Evolutionary conservation across 2,113 vertebrate genomes (phyloP), one percentile per base, ranked within the genome.

Genomic region (Vulpes ferrilata): DNA sequence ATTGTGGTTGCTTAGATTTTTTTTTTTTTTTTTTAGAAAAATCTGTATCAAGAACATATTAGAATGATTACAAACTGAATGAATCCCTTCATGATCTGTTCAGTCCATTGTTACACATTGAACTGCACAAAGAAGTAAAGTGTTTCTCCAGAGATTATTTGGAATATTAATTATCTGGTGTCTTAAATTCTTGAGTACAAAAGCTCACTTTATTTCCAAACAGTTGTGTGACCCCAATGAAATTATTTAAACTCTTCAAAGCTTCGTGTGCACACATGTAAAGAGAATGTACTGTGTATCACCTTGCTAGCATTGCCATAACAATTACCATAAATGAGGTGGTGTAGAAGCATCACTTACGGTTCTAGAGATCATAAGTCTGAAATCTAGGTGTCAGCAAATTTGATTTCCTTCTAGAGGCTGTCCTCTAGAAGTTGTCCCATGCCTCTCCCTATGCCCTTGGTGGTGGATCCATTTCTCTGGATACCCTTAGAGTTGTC

Each of bases 401-500:
- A 9, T 12, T 59, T 57, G 13, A 43, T 0, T 10, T 88, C 11
- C 17, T 83, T 65, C 48, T 32, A n/a, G 10, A 60, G 4, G 0
- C 57, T 87, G 15, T 30, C 3, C 7, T 11, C 38, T 32, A 62
- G 20, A 55, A 86, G 5, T 0, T 43, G 2, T 20, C n/a, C 23
- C 0, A 11, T 59, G 13, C 0, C 3, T 38, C 1, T 86, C 5
- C 60, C 16, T 27, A 15, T 20, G 69, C 0, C 23, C 22, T 48
- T 93, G 71, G 3, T 12, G 15, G 1, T 13, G 32, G 13, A 30
- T 11, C 27, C 20, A 11, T 51, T 79, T 3, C 11, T 5, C 4
- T 35, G 2, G 3, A 17, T 15, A 19, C 0, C 13, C 2, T 16
- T 30, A 0, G 30, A 20, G 1, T 32, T 7, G 65, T 65, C 48